Evolutionary conservation across 2,797 vertebrate genomes (phyloP).

Genomic region (Setipinna tenuifilis): DNA sequence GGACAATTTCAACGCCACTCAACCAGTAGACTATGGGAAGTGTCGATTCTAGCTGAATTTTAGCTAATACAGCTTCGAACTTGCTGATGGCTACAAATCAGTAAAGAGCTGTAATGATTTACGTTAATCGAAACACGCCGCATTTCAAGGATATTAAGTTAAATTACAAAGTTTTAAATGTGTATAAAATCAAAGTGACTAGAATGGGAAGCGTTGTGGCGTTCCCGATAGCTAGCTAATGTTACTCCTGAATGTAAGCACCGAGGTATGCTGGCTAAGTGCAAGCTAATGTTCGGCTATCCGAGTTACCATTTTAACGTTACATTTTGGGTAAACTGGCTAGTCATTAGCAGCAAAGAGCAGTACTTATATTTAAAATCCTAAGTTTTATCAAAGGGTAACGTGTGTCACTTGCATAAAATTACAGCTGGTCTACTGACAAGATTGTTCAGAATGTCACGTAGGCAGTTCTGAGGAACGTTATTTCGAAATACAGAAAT

Average conservation of each 20-base stretch:
- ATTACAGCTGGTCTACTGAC: not conserved
- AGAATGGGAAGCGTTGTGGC: no score
- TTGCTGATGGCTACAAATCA: not conserved
- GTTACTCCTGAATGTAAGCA: not conserved
- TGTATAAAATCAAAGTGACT: not conserved
- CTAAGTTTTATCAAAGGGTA: not conserved
- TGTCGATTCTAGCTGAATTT: constrained; percentile 40
- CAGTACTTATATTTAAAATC: not conserved
- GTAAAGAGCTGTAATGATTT: not conserved
- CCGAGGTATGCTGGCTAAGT: not conserved
- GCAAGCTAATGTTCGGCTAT: not conserved
- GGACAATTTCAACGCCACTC: constrained; percentile 44
- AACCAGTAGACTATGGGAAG: constrained; percentile 51
- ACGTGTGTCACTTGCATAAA: not conserved
- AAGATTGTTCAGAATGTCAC: not conserved
- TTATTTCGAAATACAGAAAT: not conserved
- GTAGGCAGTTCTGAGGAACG: not conserved
- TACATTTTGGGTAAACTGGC: not conserved
- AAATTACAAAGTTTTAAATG: not conserved
- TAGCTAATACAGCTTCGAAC: constrained; percentile 15
- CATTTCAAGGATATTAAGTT: not conserved
- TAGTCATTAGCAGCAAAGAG: not conserved
- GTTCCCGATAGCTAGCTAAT: not conserved
- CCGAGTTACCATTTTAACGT: not conserved
- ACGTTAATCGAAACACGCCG: not conserved